Base-by-base conservation (phyloP, 2,113 vertebrate species). In the Alethe diademata region DNA sequence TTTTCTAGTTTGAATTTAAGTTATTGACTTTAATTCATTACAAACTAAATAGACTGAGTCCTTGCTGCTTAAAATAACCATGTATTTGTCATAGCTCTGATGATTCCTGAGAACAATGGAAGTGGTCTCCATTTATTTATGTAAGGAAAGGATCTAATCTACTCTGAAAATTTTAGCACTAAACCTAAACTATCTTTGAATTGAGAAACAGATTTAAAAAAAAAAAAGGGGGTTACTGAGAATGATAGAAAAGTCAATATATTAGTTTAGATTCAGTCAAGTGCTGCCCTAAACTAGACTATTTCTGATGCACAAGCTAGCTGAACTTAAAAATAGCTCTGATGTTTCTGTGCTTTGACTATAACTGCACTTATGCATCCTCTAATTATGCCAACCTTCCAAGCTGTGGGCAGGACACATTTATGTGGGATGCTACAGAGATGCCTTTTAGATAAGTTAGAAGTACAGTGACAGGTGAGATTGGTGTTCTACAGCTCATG, bases 401-500 rank as follows among this genome's bases (percentile, higher is more conserved):
- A 78, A 83, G 60, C 29, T 2, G 2, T 47, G 38, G 58, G 48
- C 75, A 93, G 72, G 26, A 83, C 24, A 11, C 33, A 11, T 47
- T 64, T 88, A 26, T 54, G 16, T 76, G 54, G 74, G 82, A 60
- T 90, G 51, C 75, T 86, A 26, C 54, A 95, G 75, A 76, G 81
- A 66, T 83, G 82, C 62, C 62, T 76, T 85, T 86, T 48, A 90
- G 78, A 66, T 88, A 69, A 86, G 28, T 88, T 88, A 79, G 86
- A 78, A 87, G 61, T 90, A 86, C 50, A 86, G 73, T 90, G 85
- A 58, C 58, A 95, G 90, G 95, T 73, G 66, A 93, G 94, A 95
- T 94, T 94, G 88, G 95, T 95, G 42, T 95, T 95, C 79, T 66
- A 74, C 67, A 95, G 94, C 95, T 96, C 58, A 95, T 67, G 82